Evolutionary conservation across 2,888 invertebrate genomes (phyloP), one percentile per base, ranked within the genome.

Genomic region (Synanthedon vespiformis): DNA sequence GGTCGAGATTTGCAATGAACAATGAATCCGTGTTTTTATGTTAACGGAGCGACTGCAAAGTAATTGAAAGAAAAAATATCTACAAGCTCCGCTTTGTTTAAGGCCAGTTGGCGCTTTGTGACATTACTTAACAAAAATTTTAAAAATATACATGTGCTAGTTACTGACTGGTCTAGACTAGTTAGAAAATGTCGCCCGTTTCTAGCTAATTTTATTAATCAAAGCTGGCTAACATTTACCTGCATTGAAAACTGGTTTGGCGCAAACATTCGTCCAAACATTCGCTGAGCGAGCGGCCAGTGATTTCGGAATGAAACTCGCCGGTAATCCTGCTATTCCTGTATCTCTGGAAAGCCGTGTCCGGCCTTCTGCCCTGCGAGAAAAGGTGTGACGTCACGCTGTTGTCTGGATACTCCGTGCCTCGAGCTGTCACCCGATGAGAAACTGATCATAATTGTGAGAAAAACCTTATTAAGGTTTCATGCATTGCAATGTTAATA

Each of bases 221-320:
- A n/a, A n/a, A n/a, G n/a, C n/a, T n/a, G 49, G 92, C 92, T 8
- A 34, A 34, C 27, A 34, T 34, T 53, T 93, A 95, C 80, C 95
- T 91, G 86, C 96, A 96, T 68, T 95, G 95, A 76, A 95, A 95
- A 75, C 95, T 95, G 12, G 95, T 94, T 81, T 95, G 95, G 58
- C 95, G 88, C 58, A 96, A 88, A 72, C 96, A 96, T 72, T 96
- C 96, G 74, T 96, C 95, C 65, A 96, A 78, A 70, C 96, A 96
- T 78, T 96, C 96, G 80, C 95, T 95, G 56, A 96, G 85, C 12
- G 95, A 94, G 56, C 95, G 89, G 50, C 95, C 95, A 4, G 94
- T 95, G 67, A 95, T 95, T 82, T 96, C 96, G 5, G 95, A 95
- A 75, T 95, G 95, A 77, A 94, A 95, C 79, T 95, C 95, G 4